Evolutionary conservation across 2,113 vertebrate species (phyloP), one percentile per base, ranked within the genome.

Genomic region (Cyprinodon tularosa): DNA sequence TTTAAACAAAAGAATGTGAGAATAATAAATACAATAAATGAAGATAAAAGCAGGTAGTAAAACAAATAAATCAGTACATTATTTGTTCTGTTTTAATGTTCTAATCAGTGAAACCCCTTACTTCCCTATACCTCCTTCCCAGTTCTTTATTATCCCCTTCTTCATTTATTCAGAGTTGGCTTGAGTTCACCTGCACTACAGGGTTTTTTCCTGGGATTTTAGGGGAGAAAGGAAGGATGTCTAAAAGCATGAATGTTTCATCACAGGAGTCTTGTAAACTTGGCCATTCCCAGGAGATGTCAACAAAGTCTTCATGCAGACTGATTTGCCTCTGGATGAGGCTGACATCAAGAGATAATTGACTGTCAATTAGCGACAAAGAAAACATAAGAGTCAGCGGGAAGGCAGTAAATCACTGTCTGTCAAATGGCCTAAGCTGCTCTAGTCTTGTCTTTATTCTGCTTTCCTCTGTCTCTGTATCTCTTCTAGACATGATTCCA

Each of bases 351-450:
- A 45, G 72, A 77, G 81, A 81, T 92, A 93, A 93, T 91, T 89
- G 89, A 92, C 83, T 89, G 86, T 91, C 88, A 91, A 83, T 90
- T 88, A 87, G 76, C 69, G 79, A 88, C 76, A 65, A 67, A 84
- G 84, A 87, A 84, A 82, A 80, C 39, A 62, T 57, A 82, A 71
- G 83, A 84, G 79, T 91, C 86, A 29, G 74, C 76, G 39, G 83
- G 81, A 78, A 76, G 75, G 83, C 83, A 84, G 86, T 80, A 85
- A 93, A 93, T 91, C 89, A 86, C 84, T 72, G 86, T 83, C 84
- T 82, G 81, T 89, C 86, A 85, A 80, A 38, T 37, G 20, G 74
- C 81, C 74, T 80, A 48, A 72, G 68, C 73, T 74, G 65, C 71
- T 65, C 47, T 39, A 12, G 68, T 76, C 76, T 81, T 78, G 73